Conservation (phyloP, 2,888 invertebrate genomes). For the Embidobia sp. region DNA sequence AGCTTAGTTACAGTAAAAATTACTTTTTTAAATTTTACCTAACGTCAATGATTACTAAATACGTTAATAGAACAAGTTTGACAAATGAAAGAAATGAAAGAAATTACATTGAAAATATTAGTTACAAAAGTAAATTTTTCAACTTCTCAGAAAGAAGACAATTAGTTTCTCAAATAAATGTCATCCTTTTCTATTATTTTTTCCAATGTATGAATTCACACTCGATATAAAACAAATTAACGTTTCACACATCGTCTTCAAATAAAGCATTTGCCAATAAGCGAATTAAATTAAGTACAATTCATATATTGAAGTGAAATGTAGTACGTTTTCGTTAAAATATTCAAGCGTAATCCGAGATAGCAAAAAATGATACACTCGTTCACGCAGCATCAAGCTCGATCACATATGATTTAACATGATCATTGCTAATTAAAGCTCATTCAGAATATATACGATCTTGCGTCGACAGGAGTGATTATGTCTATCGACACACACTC, state of each 20-base stretch:
- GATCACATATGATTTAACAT: constrained; percentile 26
- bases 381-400: constrained; percentile 4
- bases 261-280: background rate
- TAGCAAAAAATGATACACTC: background rate
- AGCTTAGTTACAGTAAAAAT: too few relatives aligned
- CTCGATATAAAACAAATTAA: background rate
- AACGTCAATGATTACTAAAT: too few relatives aligned
- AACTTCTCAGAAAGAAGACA: too few relatives aligned
- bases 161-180: too few relatives aligned
- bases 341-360: constrained; percentile 5
- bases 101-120: too few relatives aligned
- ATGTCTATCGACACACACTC: constrained; percentile 13
- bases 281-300: background rate
- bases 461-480: constrained; percentile 12
- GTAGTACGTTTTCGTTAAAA: background rate
- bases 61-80: too few relatives aligned
- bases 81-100: too few relatives aligned
- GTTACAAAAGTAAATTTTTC: too few relatives aligned
- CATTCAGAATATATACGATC: constrained; percentile 5
- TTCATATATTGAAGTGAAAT: background rate
- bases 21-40: too few relatives aligned
- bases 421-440: constrained; percentile 32
- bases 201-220: too few relatives aligned
- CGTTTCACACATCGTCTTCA: background rate
- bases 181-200: too few relatives aligned